A percentile compares a stretch with the other conserved stretches of the same genome.
Evolutionary conservation across 2,113 vertebrate species (phyloP).

Genomic region (Isurus oxyrinchus): DNA sequence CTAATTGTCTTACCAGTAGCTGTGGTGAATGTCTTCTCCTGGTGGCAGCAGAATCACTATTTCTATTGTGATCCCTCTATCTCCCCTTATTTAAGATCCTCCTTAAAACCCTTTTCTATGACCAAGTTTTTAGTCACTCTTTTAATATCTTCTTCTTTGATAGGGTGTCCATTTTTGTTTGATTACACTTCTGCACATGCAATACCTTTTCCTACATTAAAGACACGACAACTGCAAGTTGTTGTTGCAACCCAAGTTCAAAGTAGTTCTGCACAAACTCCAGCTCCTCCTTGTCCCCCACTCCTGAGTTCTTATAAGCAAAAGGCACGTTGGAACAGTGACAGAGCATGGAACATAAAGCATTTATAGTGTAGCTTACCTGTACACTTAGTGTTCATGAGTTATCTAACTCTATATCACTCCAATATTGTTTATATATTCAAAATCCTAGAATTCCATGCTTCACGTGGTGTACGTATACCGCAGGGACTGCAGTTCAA

Average conservation of each 20-base stretch:
- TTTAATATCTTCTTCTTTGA: background rate
- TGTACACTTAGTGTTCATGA: background rate
- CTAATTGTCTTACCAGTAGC: background rate
- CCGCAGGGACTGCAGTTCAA: background rate
- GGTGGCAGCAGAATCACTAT: background rate
- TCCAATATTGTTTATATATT: background rate
- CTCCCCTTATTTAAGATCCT: background rate
- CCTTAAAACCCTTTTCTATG: background rate
- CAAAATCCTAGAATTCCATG: background rate
- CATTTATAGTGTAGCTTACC: background rate
- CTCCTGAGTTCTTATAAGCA: background rate
- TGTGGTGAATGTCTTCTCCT: background rate
- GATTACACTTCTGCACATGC: background rate
- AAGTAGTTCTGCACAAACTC: background rate
- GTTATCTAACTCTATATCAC: background rate
- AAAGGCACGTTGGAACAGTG: background rate
- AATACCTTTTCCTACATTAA: background rate
- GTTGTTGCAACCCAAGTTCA: background rate
- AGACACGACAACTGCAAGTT: background rate
- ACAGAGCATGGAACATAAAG: background rate
- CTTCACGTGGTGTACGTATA: background rate
- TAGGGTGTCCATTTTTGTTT: background rate
- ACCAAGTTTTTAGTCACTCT: background rate
- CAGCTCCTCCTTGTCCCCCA: background rate
- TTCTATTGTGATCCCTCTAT: background rate